Evolutionary conservation across 2,113 vertebrate species (phyloP).

Genomic region (Nannospalax galili): DNA sequence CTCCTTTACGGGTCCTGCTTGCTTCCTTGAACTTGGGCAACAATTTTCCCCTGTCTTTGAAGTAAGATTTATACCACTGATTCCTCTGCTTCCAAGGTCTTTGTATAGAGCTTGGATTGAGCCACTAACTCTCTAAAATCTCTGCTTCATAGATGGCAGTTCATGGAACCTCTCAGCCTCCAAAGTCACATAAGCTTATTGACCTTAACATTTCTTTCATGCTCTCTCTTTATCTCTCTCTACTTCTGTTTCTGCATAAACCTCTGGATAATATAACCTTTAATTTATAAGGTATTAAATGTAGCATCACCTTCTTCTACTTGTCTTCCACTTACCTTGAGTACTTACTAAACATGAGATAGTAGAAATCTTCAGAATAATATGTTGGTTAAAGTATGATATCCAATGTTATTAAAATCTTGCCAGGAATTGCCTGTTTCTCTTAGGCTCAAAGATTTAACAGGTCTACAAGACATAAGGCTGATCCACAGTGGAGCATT

Average conservation of each 20-base stretch:
- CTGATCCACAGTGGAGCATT: too few relatives aligned
- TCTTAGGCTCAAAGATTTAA: background rate
- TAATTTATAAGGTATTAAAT: background rate
- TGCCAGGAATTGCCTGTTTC: background rate
- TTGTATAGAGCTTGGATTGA: background rate
- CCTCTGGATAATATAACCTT: background rate
- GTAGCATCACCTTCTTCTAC: background rate
- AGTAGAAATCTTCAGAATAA: background rate
- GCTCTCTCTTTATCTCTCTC: background rate
- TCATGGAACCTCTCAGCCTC: background rate
- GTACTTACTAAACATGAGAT: background rate
- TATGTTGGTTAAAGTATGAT: background rate
- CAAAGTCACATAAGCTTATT: background rate
- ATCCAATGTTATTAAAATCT: background rate
- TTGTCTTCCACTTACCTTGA: background rate
- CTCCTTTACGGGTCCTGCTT: background rate
- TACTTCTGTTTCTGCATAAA: background rate
- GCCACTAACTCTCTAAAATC: background rate
- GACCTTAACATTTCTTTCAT: background rate
- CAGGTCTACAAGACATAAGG: rapidly evolving
- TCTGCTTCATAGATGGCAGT: background rate
- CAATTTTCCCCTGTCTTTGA: background rate
- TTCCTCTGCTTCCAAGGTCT: background rate
- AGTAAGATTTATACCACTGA: background rate
- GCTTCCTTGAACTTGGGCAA: background rate